Base-by-base conservation (phyloP, 2,888 invertebrate genomes). In the Hirtodrosophila alboralis region DNA sequence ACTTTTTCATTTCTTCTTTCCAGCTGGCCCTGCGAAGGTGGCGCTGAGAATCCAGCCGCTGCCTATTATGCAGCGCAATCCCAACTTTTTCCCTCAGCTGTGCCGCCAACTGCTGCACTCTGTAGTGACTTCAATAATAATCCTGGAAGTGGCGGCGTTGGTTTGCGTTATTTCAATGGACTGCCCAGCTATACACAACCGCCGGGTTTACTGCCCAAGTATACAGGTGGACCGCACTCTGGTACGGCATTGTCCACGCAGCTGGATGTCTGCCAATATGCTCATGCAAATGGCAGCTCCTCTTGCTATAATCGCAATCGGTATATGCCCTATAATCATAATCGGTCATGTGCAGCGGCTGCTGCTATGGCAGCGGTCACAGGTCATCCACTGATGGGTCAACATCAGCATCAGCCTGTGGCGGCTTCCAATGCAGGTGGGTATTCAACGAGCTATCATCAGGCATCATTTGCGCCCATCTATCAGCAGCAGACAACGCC, bases 241-340 rank as follows among this genome's bases (percentile, higher is more conserved):
- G 23, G 23, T 8, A 23, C 23, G 4, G 21, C 36, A 1, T 44
- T 54, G 37, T 41, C 62, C 23, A 12, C 41, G 4, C 66, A 65
- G 4, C 23, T 69, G 48, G 77, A 86, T 18, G 49, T 72, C 18
- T 86, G 86, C 16, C 87, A 84, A 28, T 87, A 87, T 47, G 78
- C 83, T 1, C 74, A 77, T 48, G 57, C 58, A 6, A 76, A 67
- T 26, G 76, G 74, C 34, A 79, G 66, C 34, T 57, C 57, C 21
- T 79, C 80, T 3, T 81, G 84, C 53, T 89, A 79, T 34, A 84
- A 84, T 61, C 84, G 89, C 28, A 89, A 88, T 58, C 89, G 90
- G n/a, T 90, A 90, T 40, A 87, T 87, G 81, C 90, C 90, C 6
- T 90, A 90, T 47, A 89, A 81, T 62, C 88, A 87, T 4, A 87